Evolutionary conservation across 1,140 invertebrate species (phyloP).

Genomic region (Tenebrio molitor): DNA sequence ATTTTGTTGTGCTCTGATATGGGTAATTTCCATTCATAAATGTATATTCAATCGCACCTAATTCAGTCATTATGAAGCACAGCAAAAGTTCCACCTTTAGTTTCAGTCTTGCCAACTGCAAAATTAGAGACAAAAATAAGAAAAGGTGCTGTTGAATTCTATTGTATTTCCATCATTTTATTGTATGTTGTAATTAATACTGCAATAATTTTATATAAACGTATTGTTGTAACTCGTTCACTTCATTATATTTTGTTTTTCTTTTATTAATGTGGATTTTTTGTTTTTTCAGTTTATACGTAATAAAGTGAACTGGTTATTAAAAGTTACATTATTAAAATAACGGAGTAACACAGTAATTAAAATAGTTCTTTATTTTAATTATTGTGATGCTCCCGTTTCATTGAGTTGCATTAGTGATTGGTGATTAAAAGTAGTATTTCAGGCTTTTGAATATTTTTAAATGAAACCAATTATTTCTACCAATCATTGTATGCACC

Average conservation of each 20-base stretch:
- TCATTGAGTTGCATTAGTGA: slow-evolving; percentile 23
- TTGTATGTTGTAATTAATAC: slow-evolving; percentile 36
- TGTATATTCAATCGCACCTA: slow-evolving; percentile 36
- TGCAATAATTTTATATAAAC: slow-evolving; percentile 40
- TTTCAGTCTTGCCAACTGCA: slow-evolving; percentile 30
- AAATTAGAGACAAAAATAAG: slow-evolving; percentile 3
- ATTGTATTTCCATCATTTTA: slow-evolving; percentile 41
- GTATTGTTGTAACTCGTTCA: slow-evolving; percentile 31
- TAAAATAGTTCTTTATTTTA: slow-evolving; percentile 16
- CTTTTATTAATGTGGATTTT: background rate
- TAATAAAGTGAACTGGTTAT: slow-evolving; percentile 42
- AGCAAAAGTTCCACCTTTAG: slow-evolving; percentile 23
- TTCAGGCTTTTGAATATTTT: slow-evolving; percentile 13
- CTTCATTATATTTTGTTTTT: slow-evolving; percentile 30
- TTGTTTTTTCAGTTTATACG: slow-evolving; percentile 9
- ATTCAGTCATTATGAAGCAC: slow-evolving; percentile 16
- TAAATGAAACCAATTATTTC: background rate
- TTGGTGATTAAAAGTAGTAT: slow-evolving; percentile 35
- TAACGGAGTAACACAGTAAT: slow-evolving; percentile 21
- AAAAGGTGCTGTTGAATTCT: slow-evolving; percentile 34
- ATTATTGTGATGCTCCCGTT: slow-evolving; percentile 18
- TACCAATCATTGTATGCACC: slow-evolving; percentile 41
- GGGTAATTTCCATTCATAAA: background rate
- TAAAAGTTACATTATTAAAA: background rate
- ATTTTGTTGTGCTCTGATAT: slow-evolving; percentile 26